Evolutionary conservation across 2,113 vertebrate genomes (phyloP), one percentile per base, ranked within the genome.

Genomic region (Taurulus bubalis): DNA sequence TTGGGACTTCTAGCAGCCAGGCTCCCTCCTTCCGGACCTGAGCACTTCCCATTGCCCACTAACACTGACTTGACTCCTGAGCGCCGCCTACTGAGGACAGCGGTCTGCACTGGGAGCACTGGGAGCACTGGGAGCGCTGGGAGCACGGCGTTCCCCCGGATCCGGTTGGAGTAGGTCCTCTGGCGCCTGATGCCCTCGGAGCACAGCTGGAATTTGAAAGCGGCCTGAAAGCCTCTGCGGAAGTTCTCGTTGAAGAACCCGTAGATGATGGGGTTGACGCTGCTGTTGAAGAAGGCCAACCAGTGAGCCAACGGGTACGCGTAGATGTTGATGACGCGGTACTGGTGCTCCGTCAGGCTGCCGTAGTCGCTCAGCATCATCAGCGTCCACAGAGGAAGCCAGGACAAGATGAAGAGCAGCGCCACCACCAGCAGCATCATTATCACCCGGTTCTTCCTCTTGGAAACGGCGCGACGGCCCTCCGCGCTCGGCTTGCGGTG

Each of bases 211-310:
- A 98, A 88, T 9, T 93, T 92, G 84, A 98, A 96, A 3, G 92
- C 95, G 0, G 96, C 95, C 85, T 96, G 95, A 77, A 98, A 98
- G 4, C 96, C 97, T 1, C 90, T 85, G 4, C 92, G 95, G 51
- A 98, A 98, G 82, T 98, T 99, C 71, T 96, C 92, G 0, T 98
- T 98, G 82, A 97, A 97, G 93, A 97, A 98, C 0, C 98, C 97
- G 0, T 98, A 98, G 86, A 99, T 95, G 79, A 98, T 95, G 34
- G 98, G 97, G 92, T 98, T 97, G 85, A 98, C 0, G 0, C 97
- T 98, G 94, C 97, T 98, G 87, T 98, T 98, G 87, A 93, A 97
- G 84, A 99, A 98, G 26, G 97, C 97, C 80, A 98, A 78, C 97
- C 97, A 98, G 86, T 97, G 97, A 0, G 97, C 97, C 0, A 97